phyloP scores from a whole-genome alignment of 2,113 vertebrate genomes.

The Acanthisitta chloris region DNA sequence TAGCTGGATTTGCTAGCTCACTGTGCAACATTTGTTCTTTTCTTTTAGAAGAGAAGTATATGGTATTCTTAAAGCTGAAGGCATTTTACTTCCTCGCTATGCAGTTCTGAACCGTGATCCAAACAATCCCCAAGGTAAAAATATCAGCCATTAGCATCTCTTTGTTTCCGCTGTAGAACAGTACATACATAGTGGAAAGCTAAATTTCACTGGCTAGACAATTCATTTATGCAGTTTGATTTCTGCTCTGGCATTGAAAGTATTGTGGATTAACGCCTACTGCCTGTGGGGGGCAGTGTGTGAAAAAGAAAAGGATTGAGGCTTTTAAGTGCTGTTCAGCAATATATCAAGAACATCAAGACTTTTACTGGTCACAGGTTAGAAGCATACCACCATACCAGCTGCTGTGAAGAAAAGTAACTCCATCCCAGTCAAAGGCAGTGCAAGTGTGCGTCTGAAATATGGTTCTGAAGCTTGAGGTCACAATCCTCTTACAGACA shows the following conservation, averaged over 20 bases:
- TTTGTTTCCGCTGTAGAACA: neutral
- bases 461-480: neutral
- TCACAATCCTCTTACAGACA: neutral
- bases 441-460: neutral
- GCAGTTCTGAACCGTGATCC: slow-evolving; percentile 88
- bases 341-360: neutral
- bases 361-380: neutral
- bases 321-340: neutral
- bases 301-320: neutral
- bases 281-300: neutral
- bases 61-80: slow-evolving; percentile 86
- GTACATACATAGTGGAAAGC: neutral
- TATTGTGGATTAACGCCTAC: neutral
- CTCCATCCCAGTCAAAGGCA: neutral
- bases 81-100: slow-evolving; percentile 88
- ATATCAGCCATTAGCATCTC: neutral
- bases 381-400: neutral
- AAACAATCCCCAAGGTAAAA: slow-evolving; percentile 86
- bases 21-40: neutral
- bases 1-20: neutral
- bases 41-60: slow-evolving; percentile 86
- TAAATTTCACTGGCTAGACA: neutral
- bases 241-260: neutral
- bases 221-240: neutral
- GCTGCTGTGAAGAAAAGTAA: neutral